Conservation (phyloP, 2,797 vertebrate species). For the Hoplostethus mediterraneus region DNA sequence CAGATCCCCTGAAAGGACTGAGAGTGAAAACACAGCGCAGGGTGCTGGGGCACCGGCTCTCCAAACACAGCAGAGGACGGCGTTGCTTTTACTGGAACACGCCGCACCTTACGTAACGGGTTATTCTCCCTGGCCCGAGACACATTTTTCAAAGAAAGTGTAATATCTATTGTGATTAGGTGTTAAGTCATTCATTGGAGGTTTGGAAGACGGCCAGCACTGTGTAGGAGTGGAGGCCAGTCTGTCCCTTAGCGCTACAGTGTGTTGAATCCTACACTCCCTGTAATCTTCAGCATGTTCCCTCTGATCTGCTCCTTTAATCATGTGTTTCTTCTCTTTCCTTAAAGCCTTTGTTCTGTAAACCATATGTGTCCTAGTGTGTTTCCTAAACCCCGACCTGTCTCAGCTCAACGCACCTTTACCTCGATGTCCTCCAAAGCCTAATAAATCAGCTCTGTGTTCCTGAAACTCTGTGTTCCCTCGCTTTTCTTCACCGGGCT, state of each 20-base stretch:
- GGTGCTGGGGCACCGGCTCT: constrained; percentile 57
- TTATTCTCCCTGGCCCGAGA: constrained; percentile 65
- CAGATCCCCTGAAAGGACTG: constrained; percentile 53
- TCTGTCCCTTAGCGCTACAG: constrained; percentile 1
- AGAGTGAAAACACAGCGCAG: constrained; percentile 61
- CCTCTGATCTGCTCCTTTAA: constrained; percentile 20
- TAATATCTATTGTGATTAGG: constrained; percentile 71
- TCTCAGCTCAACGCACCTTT: too few relatives aligned
- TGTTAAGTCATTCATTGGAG: constrained; percentile 59
- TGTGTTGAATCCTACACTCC: constrained; percentile 10
- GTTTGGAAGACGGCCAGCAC: constrained; percentile 43
- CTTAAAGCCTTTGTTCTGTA: constrained; percentile 15
- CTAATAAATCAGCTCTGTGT: neutral
- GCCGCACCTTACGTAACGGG: constrained; percentile 71
- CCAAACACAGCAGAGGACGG: constrained; percentile 73
- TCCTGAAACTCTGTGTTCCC: neutral
- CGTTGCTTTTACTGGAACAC: constrained; percentile 74
- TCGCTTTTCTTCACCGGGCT: neutral
- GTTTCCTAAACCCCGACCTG: neutral
- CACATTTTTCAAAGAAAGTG: constrained; percentile 69
- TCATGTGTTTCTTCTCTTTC: neutral
- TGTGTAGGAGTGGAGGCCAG: constrained; percentile 34
- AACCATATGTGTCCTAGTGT: neutral
- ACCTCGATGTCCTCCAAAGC: neutral
- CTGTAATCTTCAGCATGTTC: neutral